These are phyloP conservation scores for Xerus rutilus DNA, from an alignment of 2,797 vertebrate genomes.

Conservation along the genomic window DNA sequence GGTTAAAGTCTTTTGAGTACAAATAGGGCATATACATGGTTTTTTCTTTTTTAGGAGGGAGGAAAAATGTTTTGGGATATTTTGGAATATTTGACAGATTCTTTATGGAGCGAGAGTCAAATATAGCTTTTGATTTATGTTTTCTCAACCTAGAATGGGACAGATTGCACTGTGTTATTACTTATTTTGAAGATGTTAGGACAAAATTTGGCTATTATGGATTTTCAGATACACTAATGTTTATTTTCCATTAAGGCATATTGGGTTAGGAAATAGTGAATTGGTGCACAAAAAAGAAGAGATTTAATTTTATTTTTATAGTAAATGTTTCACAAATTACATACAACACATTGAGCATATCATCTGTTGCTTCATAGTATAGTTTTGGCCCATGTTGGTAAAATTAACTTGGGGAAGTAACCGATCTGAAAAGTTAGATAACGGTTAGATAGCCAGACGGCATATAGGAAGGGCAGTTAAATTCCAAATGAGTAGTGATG, in stretches of 20 bases:
- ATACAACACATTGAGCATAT: background rate
- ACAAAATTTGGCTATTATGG: constrained; percentile 33
- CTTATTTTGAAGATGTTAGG: constrained; percentile 29
- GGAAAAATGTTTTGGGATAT: background rate
- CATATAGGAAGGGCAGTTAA: background rate
- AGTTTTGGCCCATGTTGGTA: background rate
- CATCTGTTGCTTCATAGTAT: background rate
- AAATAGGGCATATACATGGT: background rate
- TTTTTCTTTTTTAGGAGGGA: background rate
- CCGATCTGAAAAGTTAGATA: background rate
- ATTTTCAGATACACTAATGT: background rate
- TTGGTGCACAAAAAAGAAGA: background rate
- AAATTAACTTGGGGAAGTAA: background rate
- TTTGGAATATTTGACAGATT: background rate
- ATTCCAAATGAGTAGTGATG: background rate
- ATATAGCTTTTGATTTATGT: background rate
- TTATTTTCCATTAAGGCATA: constrained; percentile 25
- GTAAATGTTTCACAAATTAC: constrained; percentile 51
- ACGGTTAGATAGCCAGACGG: background rate
- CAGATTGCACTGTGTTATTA: background rate
- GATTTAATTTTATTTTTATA: background rate
- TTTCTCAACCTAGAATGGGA: background rate
- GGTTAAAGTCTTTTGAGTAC: background rate
- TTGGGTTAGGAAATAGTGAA: background rate
- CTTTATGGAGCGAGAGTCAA: background rate